Base-by-base conservation (phyloP, 2,113 vertebrate species). In the Galeopterus variegatus region DNA sequence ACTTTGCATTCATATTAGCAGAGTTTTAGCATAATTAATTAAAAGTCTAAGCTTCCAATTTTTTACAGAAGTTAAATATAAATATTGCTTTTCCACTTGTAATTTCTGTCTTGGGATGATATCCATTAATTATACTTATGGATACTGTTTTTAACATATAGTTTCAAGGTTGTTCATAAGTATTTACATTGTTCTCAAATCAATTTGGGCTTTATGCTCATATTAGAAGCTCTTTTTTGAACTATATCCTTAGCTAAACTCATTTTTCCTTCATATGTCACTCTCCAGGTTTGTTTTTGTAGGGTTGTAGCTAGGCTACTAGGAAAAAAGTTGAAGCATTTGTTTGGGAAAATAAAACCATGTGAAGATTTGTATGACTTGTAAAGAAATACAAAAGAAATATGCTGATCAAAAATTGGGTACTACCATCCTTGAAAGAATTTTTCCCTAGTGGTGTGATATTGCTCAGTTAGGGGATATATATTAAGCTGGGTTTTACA, bases 261-360 rank as follows among this genome's bases (percentile, higher is more conserved):
- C 98, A 83, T 94, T 95, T 96, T 97, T 84, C 94, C 96, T 96
- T 82, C 94, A 86, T 97, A 93, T 93, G 92, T 96, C 92, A 91
- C 81, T 97, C 70, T 92, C 81, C 75, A 95, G 97, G 89, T 96
- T 98, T 97, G 97, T 98, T 97, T 97, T 97, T 97, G 84, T 96
- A 90, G 91, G 41, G 52, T 96, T 96, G 96, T 97, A 97, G 73
- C 92, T 97, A 96, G 97, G 97, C 89, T 97, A 97, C 97, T 97
- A 92, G 88, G 95, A 96, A 97, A 97, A 97, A 97, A 94, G 97
- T 97, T 96, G 95, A 95, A 96, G 96, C 92, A 96, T 98, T 97
- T 98, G 97, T 98, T 97, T 97, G 97, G 96, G 96, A 98, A 97
- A 98, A 97, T 98, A 97, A 98, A 97, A 87, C 92, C 97, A 97